Conservation (phyloP, 2,888 invertebrate genomes). For the Eulithis prunata region DNA sequence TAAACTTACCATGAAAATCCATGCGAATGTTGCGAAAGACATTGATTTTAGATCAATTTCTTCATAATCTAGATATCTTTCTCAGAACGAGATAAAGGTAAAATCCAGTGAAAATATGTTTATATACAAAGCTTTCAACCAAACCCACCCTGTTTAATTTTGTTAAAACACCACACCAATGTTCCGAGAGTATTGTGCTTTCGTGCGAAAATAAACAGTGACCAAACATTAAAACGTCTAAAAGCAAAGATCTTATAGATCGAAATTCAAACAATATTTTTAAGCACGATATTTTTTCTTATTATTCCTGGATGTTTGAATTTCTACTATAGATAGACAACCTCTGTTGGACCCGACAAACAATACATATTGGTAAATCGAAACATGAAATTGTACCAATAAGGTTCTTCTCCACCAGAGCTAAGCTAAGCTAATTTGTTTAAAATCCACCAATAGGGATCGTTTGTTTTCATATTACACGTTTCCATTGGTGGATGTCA, state of each 20-base stretch:
- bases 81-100: neutral
- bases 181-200: conserved; percentile 25
- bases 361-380: too few species aligned
- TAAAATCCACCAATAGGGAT: too few species aligned
- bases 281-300: too few species aligned
- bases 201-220: conserved; percentile 31
- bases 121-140: conserved; percentile 31
- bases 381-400: too few species aligned
- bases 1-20: conserved; percentile 20
- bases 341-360: conserved; percentile 15
- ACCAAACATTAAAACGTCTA: conserved; percentile 19
- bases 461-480: too few species aligned
- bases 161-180: conserved; percentile 40
- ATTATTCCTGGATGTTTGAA: conserved; percentile 15
- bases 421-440: too few species aligned
- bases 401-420: too few species aligned
- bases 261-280: conserved; percentile 25
- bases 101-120: conserved; percentile 15
- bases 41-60: conserved; percentile 7
- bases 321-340: conserved; percentile 10
- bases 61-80: neutral
- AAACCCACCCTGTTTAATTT: conserved; percentile 42
- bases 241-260: conserved; percentile 17
- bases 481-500: too few species aligned
- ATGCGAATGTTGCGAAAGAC: conserved; percentile 5